Percentiles rank a stretch among this genome's conserved stretches.
These are phyloP conservation scores for Lydus trimaculatus DNA, from an alignment of 2,888 invertebrate species.

Conservation along the genomic window DNA sequence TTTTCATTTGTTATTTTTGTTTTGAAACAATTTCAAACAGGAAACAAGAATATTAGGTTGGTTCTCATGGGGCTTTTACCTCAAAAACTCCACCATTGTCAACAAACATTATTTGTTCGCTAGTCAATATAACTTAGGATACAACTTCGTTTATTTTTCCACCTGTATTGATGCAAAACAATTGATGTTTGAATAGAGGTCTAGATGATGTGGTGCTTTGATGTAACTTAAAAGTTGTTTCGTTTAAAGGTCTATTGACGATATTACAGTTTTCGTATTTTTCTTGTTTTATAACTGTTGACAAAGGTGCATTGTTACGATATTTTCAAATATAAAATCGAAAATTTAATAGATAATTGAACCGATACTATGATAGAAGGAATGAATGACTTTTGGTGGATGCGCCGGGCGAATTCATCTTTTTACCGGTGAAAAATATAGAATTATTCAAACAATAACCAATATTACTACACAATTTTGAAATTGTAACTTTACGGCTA, in stretches of 20 bases:
- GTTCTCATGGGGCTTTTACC: slow-evolving; percentile 20
- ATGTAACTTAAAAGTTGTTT: slow-evolving; percentile 20
- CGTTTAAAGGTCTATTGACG: neutral
- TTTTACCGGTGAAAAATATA: neutral
- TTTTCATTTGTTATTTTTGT: neutral
- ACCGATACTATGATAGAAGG: neutral
- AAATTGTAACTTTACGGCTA: slow-evolving; percentile 11
- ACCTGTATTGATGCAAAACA: slow-evolving; percentile 28
- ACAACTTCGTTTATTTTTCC: slow-evolving; percentile 32
- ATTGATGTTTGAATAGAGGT: slow-evolving; percentile 22
- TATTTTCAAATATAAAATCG: neutral
- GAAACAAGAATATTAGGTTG: slow-evolving; percentile 28
- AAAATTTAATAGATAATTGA: neutral
- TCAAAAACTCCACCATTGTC: neutral
- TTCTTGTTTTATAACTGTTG: neutral
- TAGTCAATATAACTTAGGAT: slow-evolving; percentile 30
- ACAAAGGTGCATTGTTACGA: neutral
- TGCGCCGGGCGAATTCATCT: neutral
- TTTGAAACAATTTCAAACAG: slow-evolving; percentile 28
- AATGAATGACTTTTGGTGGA: neutral
- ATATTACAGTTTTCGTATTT: neutral
- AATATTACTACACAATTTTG: neutral
- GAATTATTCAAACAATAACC: neutral
- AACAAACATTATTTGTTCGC: slow-evolving; percentile 26
- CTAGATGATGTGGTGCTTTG: slow-evolving; percentile 23